Conservation (phyloP, 1,140 invertebrate genomes). For the Mizuhopecten yessoensis region DNA sequence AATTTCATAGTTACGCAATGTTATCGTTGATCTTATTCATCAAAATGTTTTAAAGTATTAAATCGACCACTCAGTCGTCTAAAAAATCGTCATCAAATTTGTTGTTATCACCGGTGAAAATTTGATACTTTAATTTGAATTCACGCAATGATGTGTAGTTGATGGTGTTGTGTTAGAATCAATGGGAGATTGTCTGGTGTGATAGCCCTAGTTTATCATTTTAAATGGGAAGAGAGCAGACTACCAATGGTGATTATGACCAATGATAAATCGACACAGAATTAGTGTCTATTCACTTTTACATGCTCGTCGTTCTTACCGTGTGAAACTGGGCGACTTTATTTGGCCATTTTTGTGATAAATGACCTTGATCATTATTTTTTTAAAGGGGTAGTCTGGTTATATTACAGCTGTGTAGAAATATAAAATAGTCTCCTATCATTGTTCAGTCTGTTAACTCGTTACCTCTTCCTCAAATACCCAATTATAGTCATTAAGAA, state of each 20-base stretch:
- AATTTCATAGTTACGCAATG: conserved; percentile 16
- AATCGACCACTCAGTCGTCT: background rate
- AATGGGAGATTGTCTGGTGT: background rate
- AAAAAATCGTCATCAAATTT: conserved; percentile 17
- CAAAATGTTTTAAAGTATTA: background rate
- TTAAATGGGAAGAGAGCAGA: background rate
- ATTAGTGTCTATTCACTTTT: conserved; percentile 31
- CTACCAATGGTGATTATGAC: background rate
- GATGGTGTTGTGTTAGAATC: background rate
- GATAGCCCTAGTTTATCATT: background rate
- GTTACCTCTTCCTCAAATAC: background rate
- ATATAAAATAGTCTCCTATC: background rate
- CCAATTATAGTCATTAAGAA: background rate
- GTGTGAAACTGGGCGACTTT: background rate
- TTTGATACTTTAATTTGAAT: conserved; percentile 40
- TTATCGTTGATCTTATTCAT: background rate
- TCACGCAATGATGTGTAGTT: background rate
- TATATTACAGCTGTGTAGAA: background rate
- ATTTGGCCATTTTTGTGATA: background rate
- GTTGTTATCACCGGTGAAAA: background rate
- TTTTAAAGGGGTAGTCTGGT: background rate
- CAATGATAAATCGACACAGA: conserved; percentile 2
- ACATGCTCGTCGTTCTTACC: background rate
- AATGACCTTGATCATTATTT: background rate
- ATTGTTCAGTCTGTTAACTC: background rate